A percentile compares a stretch with the other conserved stretches of the same genome.
phyloP scores from a whole-genome alignment of 1,140 invertebrate species.

The Oedothorax gibbosus region DNA sequence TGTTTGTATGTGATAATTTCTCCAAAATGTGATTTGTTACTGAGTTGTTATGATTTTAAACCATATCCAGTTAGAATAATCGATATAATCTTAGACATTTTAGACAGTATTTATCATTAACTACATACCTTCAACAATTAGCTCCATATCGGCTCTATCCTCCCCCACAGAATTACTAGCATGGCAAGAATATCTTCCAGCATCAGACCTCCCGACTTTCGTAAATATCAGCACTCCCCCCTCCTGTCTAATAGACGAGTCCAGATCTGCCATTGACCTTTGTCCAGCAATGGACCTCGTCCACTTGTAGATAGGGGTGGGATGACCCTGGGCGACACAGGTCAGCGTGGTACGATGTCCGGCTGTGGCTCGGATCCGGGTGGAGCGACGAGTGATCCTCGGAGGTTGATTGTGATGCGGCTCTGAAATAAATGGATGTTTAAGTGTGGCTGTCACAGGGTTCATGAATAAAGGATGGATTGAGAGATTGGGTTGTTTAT shows the following conservation, averaged over 20 bases:
- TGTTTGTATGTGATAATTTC: too few relatives aligned
- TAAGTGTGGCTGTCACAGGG: too few relatives aligned
- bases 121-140: slow-evolving; percentile 63
- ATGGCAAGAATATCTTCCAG: slow-evolving; percentile 63
- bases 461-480: too few relatives aligned
- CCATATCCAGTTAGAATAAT: too few relatives aligned
- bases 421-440: slow-evolving; percentile 21
- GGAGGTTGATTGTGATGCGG: slow-evolving; percentile 61
- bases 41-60: too few relatives aligned
- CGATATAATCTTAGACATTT: neutral
- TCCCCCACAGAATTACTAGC: slow-evolving; percentile 64
- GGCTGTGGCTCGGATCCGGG: neutral
- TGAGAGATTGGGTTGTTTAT: too few relatives aligned
- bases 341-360: slow-evolving; percentile 70
- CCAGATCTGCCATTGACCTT: slow-evolving; percentile 1
- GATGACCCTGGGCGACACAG: slow-evolving; percentile 84
- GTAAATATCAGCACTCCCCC: slow-evolving; percentile 62
- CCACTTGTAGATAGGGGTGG: slow-evolving; percentile 77
- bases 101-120: neutral
- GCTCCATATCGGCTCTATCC: slow-evolving; percentile 63
- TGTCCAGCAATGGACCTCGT: slow-evolving; percentile 7
- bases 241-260: slow-evolving; percentile 32
- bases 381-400: slow-evolving; percentile 35
- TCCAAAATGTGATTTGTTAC: too few relatives aligned
- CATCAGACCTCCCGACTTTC: slow-evolving; percentile 52